Base-by-base conservation (phyloP, 2,113 vertebrate genomes). In the Monarcha castaneiventris region DNA sequence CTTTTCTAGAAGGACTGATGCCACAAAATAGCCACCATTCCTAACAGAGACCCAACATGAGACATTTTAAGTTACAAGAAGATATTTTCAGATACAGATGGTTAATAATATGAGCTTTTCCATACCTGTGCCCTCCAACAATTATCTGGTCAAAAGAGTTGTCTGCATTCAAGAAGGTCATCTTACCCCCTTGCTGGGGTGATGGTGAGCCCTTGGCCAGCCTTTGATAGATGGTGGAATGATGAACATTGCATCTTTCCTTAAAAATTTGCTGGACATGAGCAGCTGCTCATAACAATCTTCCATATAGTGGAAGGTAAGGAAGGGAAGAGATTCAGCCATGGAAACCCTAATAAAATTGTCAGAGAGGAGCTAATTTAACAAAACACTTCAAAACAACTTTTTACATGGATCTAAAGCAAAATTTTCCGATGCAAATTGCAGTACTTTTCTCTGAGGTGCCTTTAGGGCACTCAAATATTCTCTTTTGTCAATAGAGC, bases 141-240 rank as follows among this genome's bases (percentile, higher is more conserved):
- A 51, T 43, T n/a, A 33, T 14, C 5, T 63, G 35, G 8, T 79
- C 32, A 37, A 54, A 68, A 78, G 14, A 37, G 10, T 18, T 76
- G 6, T 8, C 25, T 62, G 25, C 11, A 2, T 9, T 72, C 64
- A 74, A 78, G 13, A 68, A 20, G 13, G 13, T 72, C 10, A 11
- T 55, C 10, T 9, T 71, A 1, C 22, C 5, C 0, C 1, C 17
- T 66, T 74, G 6, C 26, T 66, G 29, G 3, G 10, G 22, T 66
- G 14, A 12, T 71, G 10, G 7, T 1, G 4, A 72, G 15, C 15
- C 21, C 46, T 79, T 58, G 29, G 51, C n/a, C 43, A 82, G 46
- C 3, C 13, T 71, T 71, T 61, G 52, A 33, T 63, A 39, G 16
- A 8, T 25, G 18, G 26, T 56, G 9, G 30, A 30, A 75, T 11